Conservation (phyloP, 2,888 invertebrate genomes). For the Branchellion lobata region DNA sequence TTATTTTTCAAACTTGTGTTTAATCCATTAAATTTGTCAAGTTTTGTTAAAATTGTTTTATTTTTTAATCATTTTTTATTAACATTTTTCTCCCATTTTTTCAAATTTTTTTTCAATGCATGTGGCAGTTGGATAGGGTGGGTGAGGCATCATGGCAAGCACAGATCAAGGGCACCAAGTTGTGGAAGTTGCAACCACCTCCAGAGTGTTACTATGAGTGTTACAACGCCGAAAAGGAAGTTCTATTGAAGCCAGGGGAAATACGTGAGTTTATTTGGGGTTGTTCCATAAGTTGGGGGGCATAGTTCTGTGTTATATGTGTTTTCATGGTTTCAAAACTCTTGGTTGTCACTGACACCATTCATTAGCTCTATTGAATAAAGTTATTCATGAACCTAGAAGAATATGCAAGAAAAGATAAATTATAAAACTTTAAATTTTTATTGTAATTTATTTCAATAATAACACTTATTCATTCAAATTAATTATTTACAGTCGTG, state of each 20-base stretch:
- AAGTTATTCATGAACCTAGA: neutral
- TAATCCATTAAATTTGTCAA: too few relatives aligned
- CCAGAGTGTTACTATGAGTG: constrained; percentile 85
- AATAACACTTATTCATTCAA: neutral
- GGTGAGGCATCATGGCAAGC: constrained; percentile 94
- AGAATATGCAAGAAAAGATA: neutral
- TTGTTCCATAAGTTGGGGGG: too few relatives aligned
- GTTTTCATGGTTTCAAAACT: neutral
- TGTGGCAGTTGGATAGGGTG: constrained; percentile 90
- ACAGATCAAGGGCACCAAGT: constrained; percentile 82
- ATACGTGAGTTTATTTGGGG: constrained; percentile 79
- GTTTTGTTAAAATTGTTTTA: neutral
- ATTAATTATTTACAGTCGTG: constrained; percentile 70
- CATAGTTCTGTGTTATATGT: neutral
- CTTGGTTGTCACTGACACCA: neutral
- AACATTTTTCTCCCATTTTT: too few relatives aligned
- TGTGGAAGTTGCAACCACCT: constrained; percentile 86
- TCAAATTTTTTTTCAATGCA: too few relatives aligned
- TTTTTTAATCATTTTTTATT: neutral
- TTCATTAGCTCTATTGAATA: neutral
- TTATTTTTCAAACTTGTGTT: constrained; percentile 25
- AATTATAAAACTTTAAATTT: neutral
- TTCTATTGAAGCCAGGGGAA: constrained; percentile 80
- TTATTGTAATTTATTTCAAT: neutral
- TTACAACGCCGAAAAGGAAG: constrained; percentile 68